phyloP scores from a whole-genome alignment of 2,797 vertebrate genomes.

The Denticeps clupeoides region DNA sequence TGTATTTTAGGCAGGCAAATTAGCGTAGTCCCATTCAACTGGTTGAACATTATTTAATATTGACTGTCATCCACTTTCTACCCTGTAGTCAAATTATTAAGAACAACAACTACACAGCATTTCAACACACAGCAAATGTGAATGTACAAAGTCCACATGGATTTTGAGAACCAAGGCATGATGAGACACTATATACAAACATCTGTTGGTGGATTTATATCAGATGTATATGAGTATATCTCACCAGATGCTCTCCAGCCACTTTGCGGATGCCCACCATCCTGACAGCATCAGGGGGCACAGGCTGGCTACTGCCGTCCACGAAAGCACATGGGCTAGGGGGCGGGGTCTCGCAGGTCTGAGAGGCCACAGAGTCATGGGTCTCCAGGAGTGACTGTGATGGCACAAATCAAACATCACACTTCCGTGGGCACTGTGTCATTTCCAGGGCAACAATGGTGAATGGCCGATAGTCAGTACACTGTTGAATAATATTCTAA shows the following conservation, averaged over 20 bases:
- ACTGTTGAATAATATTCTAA: too few species aligned
- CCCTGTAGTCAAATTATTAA: too few species aligned
- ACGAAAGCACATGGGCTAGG: conserved; percentile 61
- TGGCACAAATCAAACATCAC: neutral
- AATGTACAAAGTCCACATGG: too few species aligned
- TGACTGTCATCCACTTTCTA: too few species aligned
- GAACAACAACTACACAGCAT: too few species aligned
- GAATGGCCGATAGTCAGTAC: too few species aligned
- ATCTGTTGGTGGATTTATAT: neutral
- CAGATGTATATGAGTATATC: too few species aligned
- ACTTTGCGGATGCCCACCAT: conserved; percentile 92
- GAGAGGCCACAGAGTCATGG: conserved; percentile 84
- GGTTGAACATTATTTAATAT: too few species aligned
- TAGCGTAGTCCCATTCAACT: too few species aligned
- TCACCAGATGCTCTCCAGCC: conserved; percentile 74
- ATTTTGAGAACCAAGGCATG: too few species aligned
- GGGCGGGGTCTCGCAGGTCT: conserved; percentile 71
- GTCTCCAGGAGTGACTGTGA: conserved; percentile 87
- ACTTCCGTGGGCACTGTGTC: neutral
- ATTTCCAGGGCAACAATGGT: neutral
- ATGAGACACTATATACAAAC: neutral
- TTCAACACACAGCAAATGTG: too few species aligned
- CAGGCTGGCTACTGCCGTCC: conserved; percentile 53
- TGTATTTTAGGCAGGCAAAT: too few species aligned
- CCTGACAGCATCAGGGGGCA: conserved; percentile 74